These are phyloP conservation scores for Eupeodes corollae DNA, from an alignment of 1,140 invertebrate species.

Conservation along the genomic window DNA sequence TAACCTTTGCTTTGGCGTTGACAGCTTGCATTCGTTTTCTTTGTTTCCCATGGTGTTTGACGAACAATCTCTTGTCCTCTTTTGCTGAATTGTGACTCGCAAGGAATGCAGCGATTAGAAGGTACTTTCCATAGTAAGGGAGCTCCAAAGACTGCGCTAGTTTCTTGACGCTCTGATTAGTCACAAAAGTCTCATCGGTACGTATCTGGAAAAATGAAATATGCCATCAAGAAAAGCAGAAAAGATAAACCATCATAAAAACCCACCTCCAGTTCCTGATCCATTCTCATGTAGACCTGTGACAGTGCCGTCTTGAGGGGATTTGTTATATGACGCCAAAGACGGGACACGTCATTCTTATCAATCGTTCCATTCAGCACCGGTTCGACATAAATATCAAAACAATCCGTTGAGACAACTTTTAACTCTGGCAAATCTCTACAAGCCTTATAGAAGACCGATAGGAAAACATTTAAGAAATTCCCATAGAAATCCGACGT, in stretches of 20 bases:
- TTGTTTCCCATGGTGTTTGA: conserved; percentile 59
- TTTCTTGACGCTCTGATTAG: conserved; percentile 24
- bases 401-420: conserved; percentile 57
- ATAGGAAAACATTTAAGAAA: conserved; percentile 68
- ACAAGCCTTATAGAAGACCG: conserved; percentile 68
- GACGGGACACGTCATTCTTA: conserved; percentile 48
- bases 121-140: conserved; percentile 78
- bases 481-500: conserved; percentile 56
- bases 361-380: conserved; percentile 46
- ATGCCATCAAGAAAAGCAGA: no score
- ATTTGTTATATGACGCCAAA: conserved; percentile 69
- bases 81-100: conserved; percentile 83
- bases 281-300: conserved; percentile 65
- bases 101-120: conserved; percentile 78
- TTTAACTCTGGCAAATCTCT: conserved; percentile 69
- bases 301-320: conserved; percentile 62
- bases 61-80: conserved; percentile 70
- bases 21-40: conserved; percentile 46
- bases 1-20: conserved; percentile 42
- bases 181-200: background rate
- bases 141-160: conserved; percentile 59
- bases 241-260: background rate
- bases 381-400: conserved; percentile 63
- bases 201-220: background rate
- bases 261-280: conserved; percentile 12